Evolutionary conservation across 2,113 vertebrate genomes (phyloP).

Genomic region (Hippopotamus amphibius): DNA sequence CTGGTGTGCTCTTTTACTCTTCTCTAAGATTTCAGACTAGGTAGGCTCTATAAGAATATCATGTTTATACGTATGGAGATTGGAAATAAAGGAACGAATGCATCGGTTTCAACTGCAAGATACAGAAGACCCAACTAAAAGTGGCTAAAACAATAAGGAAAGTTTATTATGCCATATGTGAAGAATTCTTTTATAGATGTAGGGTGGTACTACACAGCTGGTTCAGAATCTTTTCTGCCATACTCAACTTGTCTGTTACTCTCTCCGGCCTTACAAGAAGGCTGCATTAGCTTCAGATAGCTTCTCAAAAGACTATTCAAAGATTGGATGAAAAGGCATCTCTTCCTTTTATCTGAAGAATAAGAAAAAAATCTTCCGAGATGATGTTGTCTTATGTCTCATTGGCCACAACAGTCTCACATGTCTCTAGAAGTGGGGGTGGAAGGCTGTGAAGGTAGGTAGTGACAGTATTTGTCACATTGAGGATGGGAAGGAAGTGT

Average conservation of each 20-base stretch:
- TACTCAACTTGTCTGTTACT: neutral
- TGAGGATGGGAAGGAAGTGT: neutral
- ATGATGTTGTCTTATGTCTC: neutral
- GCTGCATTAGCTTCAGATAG: neutral
- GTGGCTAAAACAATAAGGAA: neutral
- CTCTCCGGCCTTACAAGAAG: neutral
- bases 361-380: neutral
- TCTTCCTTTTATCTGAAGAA: neutral
- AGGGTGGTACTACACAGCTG: fast-evolving
- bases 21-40: neutral
- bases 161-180: neutral
- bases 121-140: neutral
- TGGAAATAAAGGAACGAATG: neutral
- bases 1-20: neutral
- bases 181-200: neutral
- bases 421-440: neutral
- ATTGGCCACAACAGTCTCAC: neutral
- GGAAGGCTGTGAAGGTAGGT: neutral
- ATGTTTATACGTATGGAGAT: neutral
- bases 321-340: neutral
- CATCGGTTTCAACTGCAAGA: neutral
- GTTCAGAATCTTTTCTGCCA: neutral
- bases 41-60: neutral
- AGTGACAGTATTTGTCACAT: neutral
- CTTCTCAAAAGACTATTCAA: neutral